phyloP scores from a whole-genome alignment of 64 coral and sea anemone species.

The Porites australiensis region DNA sequence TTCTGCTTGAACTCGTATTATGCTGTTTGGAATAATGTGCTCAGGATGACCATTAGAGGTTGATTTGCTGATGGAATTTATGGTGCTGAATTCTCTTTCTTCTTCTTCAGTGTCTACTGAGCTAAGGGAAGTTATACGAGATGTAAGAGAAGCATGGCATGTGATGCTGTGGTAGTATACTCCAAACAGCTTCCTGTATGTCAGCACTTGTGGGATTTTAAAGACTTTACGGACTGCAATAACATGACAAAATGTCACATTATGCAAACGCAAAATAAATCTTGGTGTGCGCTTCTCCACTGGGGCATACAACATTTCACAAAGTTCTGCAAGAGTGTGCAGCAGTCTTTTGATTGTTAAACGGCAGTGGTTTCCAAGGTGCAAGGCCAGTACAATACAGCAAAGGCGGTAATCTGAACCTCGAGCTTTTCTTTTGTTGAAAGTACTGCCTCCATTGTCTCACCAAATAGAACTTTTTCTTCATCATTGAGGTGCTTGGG shows the following conservation, averaged over 20 bases:
- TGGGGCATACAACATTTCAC: too few relatives aligned
- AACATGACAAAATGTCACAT: not conserved
- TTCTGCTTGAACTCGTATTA: slow-evolving; percentile 36
- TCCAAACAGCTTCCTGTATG: too few relatives aligned
- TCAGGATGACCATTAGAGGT: slow-evolving; percentile 38
- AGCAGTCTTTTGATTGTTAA: slow-evolving; percentile 19
- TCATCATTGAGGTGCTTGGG: slow-evolving; percentile 48
- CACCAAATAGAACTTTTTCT: slow-evolving; percentile 27
- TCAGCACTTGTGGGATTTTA: not conserved
- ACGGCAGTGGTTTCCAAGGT: slow-evolving; percentile 30
- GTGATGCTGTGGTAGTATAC: not conserved
- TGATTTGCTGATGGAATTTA: slow-evolving; percentile 35
- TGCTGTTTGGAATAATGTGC: slow-evolving; percentile 36
- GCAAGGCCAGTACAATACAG: slow-evolving; percentile 33
- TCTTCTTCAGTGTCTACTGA: slow-evolving; percentile 41
- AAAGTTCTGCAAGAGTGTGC: slow-evolving; percentile 38
- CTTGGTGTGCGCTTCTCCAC: too few relatives aligned
- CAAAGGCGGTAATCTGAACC: slow-evolving; percentile 46
- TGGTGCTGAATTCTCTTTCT: slow-evolving; percentile 36
- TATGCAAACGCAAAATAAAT: too few relatives aligned
- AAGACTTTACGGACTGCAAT: not conserved
- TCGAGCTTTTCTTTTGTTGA: slow-evolving; percentile 51
- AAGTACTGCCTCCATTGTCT: slow-evolving; percentile 16
- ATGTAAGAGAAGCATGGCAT: slow-evolving; percentile 20
- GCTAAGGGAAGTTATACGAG: slow-evolving; percentile 14